A percentile compares a stretch with the other conserved stretches of the same genome.
Conservation (phyloP, 2,113 vertebrate species). For the Hiodon tergisus region DNA sequence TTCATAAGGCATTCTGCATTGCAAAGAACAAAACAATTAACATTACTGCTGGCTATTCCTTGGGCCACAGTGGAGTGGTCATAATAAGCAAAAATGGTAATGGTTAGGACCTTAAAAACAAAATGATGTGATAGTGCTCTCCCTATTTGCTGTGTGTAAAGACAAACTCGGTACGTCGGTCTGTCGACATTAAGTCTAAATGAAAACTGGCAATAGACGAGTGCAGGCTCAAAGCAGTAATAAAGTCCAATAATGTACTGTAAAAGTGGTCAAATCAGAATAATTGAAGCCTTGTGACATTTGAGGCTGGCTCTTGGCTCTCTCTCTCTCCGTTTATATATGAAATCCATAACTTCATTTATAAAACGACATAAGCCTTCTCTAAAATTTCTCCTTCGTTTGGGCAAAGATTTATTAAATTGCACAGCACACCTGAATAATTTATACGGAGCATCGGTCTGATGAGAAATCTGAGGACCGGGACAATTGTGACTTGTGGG, state of each 20-base stretch:
- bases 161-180: too few species aligned
- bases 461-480: slow-evolving; percentile 28
- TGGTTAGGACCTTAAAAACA: too few species aligned
- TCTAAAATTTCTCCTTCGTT: slow-evolving; percentile 25
- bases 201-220: too few species aligned
- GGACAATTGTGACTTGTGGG: slow-evolving; percentile 19
- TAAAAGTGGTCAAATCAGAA: slow-evolving; percentile 14
- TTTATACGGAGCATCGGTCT: slow-evolving; percentile 31
- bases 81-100: too few species aligned
- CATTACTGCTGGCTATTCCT: too few species aligned
- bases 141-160: too few species aligned
- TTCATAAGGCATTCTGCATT: too few species aligned
- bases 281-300: slow-evolving; percentile 1
- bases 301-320: slow-evolving; percentile 5
- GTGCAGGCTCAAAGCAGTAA: neutral
- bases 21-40: too few species aligned
- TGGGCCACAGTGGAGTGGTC: too few species aligned
- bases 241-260: slow-evolving; percentile 19
- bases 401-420: slow-evolving; percentile 30
- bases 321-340: neutral
- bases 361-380: slow-evolving; percentile 34
- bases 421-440: slow-evolving; percentile 40
- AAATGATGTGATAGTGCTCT: too few species aligned
- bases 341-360: slow-evolving; percentile 16
- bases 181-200: too few species aligned